Evolutionary conservation across 2,797 vertebrate species (phyloP).

Genomic region (Hippoglossus hippoglossus): DNA sequence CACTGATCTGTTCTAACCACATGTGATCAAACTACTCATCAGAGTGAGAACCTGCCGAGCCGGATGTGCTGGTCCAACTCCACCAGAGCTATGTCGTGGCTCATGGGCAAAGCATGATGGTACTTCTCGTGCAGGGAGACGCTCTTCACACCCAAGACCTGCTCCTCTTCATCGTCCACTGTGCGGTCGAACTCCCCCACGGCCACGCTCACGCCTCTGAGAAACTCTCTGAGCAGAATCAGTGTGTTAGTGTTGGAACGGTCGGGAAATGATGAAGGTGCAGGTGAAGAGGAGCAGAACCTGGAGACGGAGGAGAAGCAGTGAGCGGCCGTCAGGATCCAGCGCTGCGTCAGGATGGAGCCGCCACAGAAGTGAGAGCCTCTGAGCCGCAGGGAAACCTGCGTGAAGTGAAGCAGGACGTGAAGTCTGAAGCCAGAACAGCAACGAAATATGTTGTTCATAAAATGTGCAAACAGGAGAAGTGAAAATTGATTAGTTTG

Average conservation of each 20-base stretch:
- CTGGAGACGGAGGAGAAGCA: conserved; percentile 78
- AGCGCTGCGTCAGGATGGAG: conserved; percentile 85
- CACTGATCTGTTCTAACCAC: background rate
- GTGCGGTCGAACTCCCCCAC: conserved; percentile 77
- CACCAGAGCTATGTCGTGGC: conserved; percentile 89
- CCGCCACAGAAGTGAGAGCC: conserved; percentile 90
- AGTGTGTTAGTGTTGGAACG: no score
- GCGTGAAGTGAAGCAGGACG: background rate
- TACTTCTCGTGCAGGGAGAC: conserved; percentile 86
- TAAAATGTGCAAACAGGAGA: no score
- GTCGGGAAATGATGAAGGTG: background rate
- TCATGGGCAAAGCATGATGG: conserved; percentile 83
- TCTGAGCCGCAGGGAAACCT: conserved; percentile 88
- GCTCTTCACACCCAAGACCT: conserved; percentile 80
- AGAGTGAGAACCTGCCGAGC: conserved; percentile 83
- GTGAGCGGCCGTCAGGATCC: conserved; percentile 91
- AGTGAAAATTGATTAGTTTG: no score
- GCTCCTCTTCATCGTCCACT: conserved; percentile 78
- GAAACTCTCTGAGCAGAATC: conserved; percentile 58
- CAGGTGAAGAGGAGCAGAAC: conserved; percentile 44
- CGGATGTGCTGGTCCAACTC: conserved; percentile 82
- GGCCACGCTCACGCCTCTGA: conserved; percentile 66
- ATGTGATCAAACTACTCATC: background rate
- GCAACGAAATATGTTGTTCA: no score
- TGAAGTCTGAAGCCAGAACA: no score